Conservation (phyloP, 2,113 vertebrate species). For the Craseonycteris thonglongyai region DNA sequence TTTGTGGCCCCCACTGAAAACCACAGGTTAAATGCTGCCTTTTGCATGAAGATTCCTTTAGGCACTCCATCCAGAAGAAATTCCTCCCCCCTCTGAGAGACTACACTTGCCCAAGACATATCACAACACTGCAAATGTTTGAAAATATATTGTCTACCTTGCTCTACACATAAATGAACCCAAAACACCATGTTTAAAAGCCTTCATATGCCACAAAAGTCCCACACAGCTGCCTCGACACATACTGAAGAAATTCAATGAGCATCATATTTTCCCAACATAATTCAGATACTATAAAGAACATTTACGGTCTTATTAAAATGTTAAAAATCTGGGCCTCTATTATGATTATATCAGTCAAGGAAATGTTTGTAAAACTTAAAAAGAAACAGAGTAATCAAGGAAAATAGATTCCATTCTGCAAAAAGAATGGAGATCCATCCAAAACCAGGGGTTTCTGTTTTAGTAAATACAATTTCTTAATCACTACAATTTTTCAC, state of each 20-base stretch:
- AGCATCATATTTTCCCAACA: background rate
- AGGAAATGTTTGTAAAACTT: conserved; percentile 16
- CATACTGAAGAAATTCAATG: background rate
- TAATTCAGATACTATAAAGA: background rate
- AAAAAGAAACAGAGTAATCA: background rate
- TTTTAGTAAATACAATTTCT: background rate
- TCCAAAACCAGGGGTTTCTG: background rate
- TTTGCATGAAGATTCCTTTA: background rate
- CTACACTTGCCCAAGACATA: background rate
- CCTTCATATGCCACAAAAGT: background rate
- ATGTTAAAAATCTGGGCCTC: background rate
- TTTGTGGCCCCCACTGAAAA: background rate
- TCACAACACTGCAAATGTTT: background rate
- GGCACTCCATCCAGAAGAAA: background rate
- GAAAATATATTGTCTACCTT: background rate
- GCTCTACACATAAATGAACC: background rate
- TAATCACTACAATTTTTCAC: background rate
- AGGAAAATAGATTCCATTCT: background rate
- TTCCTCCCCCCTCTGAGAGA: background rate
- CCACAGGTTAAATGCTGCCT: background rate
- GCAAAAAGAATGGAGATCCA: background rate
- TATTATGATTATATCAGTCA: background rate
- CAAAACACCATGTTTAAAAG: background rate
- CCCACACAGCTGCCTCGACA: background rate
- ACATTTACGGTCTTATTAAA: background rate